Percentiles rank a stretch among this genome's conserved stretches.
Conservation (phyloP, 2,888 invertebrate species). For the Lypha dubia region DNA sequence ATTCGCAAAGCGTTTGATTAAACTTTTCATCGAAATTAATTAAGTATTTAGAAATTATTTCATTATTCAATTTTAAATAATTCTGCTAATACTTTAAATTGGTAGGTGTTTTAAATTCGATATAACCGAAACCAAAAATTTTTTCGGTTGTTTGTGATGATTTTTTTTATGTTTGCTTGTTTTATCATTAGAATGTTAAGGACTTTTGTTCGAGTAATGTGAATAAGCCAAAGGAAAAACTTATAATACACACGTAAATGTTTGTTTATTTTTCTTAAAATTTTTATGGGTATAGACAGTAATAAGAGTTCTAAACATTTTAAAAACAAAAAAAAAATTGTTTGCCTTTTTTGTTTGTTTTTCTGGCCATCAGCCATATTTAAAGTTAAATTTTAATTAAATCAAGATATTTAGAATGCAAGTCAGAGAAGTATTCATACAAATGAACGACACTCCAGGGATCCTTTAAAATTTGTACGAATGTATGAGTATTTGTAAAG, state of each 20-base stretch:
- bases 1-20: no score
- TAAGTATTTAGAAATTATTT: no score
- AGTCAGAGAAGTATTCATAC: conserved; percentile 36
- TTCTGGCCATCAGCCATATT: conserved; percentile 54
- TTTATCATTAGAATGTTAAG: not conserved
- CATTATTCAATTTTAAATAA: no score
- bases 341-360: not conserved
- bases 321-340: not conserved
- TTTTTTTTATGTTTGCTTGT: not conserved
- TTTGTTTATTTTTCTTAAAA: not conserved
- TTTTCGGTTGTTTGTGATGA: not conserved
- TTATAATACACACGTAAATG: not conserved
- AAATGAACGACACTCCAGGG: conserved; percentile 78
- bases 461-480: conserved; percentile 35
- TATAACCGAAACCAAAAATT: not conserved
- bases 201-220: not conserved
- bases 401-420: conserved; percentile 72
- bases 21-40: no score
- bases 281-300: not conserved
- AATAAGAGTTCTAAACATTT: not conserved
- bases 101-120: not conserved
- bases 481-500: not conserved
- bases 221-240: not conserved
- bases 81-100: no score
- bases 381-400: conserved; percentile 74